A percentile compares a stretch with the other conserved stretches of the same genome.
These are phyloP conservation scores for Balaeniceps rex DNA, from an alignment of 2,113 vertebrate species.

Conservation along the genomic window DNA sequence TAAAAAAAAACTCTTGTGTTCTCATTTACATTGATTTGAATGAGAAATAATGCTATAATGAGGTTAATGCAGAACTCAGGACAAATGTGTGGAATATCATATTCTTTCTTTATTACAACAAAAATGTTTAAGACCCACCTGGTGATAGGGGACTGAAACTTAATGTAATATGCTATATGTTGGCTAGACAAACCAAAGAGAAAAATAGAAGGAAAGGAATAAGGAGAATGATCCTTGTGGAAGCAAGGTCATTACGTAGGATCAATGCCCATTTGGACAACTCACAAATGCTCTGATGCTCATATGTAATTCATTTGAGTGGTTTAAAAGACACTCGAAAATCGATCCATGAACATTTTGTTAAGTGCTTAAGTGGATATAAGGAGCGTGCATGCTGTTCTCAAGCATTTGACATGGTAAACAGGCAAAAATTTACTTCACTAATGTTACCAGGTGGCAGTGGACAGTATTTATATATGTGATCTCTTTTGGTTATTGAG, in stretches of 20 bases:
- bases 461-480: background rate
- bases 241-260: background rate
- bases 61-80: background rate
- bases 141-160: background rate
- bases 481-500: background rate
- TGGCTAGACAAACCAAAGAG: background rate
- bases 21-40: background rate
- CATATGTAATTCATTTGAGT: background rate
- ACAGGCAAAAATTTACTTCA: background rate
- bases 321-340: constrained; percentile 7
- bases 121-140: background rate
- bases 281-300: background rate
- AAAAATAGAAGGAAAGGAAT: background rate
- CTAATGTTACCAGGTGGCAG: background rate
- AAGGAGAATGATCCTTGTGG: background rate
- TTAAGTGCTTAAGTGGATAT: constrained; percentile 48
- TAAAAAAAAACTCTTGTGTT: background rate
- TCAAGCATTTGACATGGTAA: background rate
- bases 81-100: background rate
- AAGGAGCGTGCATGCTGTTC: background rate
- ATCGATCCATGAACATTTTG: constrained; percentile 28
- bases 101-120: background rate
- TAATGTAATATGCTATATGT: background rate
- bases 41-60: background rate
- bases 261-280: constrained; percentile 39